These are phyloP conservation scores for Tamandua tetradactyla DNA, from an alignment of 2,797 vertebrate species.

Conservation along the genomic window DNA sequence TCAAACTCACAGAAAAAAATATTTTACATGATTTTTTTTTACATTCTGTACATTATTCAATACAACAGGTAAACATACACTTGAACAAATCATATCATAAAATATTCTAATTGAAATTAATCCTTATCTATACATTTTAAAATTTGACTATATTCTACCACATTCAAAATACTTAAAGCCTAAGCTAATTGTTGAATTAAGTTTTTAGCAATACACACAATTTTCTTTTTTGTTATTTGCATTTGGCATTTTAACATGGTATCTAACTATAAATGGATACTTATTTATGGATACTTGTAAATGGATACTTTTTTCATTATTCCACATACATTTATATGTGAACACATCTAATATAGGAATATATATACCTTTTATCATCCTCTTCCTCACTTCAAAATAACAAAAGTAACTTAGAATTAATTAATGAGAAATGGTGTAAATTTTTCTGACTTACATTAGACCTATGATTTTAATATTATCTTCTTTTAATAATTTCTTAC, in stretches of 20 bases:
- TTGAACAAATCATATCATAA: slow-evolving; percentile 28
- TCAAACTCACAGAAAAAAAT: slow-evolving; percentile 20
- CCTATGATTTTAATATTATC: not conserved
- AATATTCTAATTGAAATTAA: slow-evolving; percentile 35
- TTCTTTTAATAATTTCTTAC: not conserved
- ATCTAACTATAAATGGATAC: too few relatives aligned
- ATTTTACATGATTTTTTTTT: not conserved
- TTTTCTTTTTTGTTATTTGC: not conserved
- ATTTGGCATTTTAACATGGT: not conserved
- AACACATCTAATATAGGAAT: not conserved
- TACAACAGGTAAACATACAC: not conserved
- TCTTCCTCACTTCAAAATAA: not conserved
- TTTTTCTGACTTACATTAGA: not conserved
- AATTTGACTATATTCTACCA: not conserved
- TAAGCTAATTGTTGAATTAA: not conserved
- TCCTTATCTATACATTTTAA: not conserved
- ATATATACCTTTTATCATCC: not conserved
- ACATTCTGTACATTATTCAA: not conserved
- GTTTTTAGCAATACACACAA: not conserved
- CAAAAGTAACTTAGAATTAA: not conserved
- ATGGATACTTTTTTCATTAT: not conserved
- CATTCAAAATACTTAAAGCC: not conserved
- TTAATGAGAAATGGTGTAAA: not conserved
- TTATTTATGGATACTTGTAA: too few relatives aligned
- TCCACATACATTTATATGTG: not conserved